Percentiles rank a stretch among this genome's conserved stretches.
phyloP scores from a whole-genome alignment of 2,797 vertebrate species.

The Trichosurus vulpecula region DNA sequence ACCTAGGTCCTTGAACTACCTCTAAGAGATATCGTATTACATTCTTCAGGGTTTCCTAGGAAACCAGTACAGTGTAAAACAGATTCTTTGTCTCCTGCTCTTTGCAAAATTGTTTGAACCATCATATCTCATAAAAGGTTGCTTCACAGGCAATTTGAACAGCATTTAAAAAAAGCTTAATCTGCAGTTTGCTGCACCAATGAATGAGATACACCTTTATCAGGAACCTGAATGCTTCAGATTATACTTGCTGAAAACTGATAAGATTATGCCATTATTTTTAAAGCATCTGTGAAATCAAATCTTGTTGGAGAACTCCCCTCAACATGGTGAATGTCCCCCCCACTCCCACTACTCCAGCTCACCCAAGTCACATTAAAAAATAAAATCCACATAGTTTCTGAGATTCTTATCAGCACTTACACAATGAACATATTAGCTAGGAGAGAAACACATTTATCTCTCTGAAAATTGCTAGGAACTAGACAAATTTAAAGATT shows the following conservation, averaged over 20 bases:
- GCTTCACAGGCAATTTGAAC: conserved; percentile 81
- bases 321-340: background rate
- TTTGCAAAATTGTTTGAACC: conserved; percentile 86
- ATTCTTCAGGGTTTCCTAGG: conserved; percentile 85
- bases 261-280: conserved; percentile 77
- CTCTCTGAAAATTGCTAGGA: background rate
- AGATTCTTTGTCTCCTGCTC: conserved; percentile 85
- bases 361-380: conserved; percentile 10
- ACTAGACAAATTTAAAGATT: background rate
- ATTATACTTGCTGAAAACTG: conserved; percentile 78
- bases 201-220: conserved; percentile 77
- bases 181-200: conserved; percentile 81
- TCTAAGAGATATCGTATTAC: conserved; percentile 80
- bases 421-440: conserved; percentile 2
- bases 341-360: background rate
- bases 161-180: conserved; percentile 79
- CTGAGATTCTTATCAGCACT: conserved; percentile 55
- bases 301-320: conserved; percentile 65
- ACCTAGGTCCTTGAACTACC: conserved; percentile 83
- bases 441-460: background rate
- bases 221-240: conserved; percentile 70
- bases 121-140: conserved; percentile 82
- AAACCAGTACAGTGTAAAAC: conserved; percentile 84
- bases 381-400: conserved; percentile 49
- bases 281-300: conserved; percentile 75